Evolutionary conservation across 2,797 vertebrate genomes (phyloP).

Genomic region (Hyperoplus immaculatus): DNA sequence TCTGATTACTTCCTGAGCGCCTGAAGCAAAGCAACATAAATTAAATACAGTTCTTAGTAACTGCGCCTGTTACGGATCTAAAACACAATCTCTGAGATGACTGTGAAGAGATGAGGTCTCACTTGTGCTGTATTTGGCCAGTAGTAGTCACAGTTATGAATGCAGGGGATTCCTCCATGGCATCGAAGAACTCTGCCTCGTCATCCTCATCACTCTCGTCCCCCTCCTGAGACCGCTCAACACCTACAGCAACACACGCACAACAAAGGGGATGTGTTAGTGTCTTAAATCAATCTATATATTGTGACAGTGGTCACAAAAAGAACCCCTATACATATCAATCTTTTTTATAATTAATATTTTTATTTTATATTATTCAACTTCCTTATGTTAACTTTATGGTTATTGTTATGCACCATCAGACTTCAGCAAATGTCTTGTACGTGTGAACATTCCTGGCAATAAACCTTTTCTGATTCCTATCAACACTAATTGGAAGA

Average conservation of each 20-base stretch:
- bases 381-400: too few species aligned
- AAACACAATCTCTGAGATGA: neutral
- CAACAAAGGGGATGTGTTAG: neutral
- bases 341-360: too few species aligned
- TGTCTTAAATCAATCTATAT: neutral
- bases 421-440: too few species aligned
- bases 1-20: conserved; percentile 87
- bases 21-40: conserved; percentile 69
- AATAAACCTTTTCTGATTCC: neutral
- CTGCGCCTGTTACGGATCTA: neutral
- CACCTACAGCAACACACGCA: conserved; percentile 71
- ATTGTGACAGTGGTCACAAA: too few species aligned
- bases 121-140: conserved; percentile 91
- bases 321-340: too few species aligned
- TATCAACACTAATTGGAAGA: neutral
- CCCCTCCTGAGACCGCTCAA: conserved; percentile 86
- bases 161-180: conserved; percentile 96
- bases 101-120: conserved; percentile 22
- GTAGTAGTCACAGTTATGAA: conserved; percentile 95
- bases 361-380: too few species aligned
- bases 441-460: too few species aligned
- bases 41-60: conserved; percentile 17
- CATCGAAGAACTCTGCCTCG: conserved; percentile 96
- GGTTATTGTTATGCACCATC: too few species aligned
- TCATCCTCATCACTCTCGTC: conserved; percentile 98